Percentiles rank a stretch among this genome's conserved stretches.
These are phyloP conservation scores for Bombus waltoni DNA, from an alignment of 1,140 invertebrate species.

Conservation along the genomic window DNA sequence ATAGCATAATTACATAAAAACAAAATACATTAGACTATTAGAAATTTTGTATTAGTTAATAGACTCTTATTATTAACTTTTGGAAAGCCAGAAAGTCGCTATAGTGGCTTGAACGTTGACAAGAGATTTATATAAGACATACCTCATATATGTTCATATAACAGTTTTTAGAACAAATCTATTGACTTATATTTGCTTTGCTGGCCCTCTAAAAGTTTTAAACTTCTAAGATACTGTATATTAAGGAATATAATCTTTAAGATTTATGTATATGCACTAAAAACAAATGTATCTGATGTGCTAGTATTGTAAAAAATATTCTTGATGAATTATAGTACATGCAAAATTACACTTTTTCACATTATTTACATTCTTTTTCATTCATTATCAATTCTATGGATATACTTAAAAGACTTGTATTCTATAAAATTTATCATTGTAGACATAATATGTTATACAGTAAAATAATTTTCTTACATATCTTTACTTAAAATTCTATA, in stretches of 20 bases:
- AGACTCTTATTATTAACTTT: background rate
- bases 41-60: background rate
- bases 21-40: background rate
- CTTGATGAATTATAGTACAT: conserved; percentile 18
- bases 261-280: background rate
- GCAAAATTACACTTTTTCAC: background rate
- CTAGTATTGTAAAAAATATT: background rate
- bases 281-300: conserved; percentile 1
- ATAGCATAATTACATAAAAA: background rate
- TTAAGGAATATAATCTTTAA: background rate
- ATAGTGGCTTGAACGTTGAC: background rate
- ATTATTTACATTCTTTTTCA: background rate
- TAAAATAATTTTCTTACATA: conserved; percentile 2
- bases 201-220: background rate
- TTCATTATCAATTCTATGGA: background rate
- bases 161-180: background rate
- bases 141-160: background rate
- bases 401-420: background rate
- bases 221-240: background rate
- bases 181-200: background rate
- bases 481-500: background rate
- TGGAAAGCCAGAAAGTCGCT: background rate
- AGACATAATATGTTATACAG: background rate
- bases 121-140: background rate
- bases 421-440: background rate